A percentile compares a stretch with the other conserved stretches of the same genome.
Conservation (phyloP, 2,797 vertebrate genomes). For the Hyperoplus lanceolatus region DNA sequence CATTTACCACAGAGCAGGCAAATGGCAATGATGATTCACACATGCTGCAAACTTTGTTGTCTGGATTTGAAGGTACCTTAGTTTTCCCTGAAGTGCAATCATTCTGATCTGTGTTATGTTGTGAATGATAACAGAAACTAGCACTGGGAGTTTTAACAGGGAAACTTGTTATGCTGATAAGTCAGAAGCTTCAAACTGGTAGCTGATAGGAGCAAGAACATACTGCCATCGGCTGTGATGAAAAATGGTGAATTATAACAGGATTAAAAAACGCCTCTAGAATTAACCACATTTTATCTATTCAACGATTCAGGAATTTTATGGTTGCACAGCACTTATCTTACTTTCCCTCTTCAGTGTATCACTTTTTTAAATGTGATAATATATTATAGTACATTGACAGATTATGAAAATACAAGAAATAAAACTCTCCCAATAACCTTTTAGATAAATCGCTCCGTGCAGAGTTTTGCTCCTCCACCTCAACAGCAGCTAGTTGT, state of each 20-base stretch:
- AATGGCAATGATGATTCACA: background rate
- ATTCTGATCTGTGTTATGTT: background rate
- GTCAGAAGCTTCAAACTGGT: background rate
- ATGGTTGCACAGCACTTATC: background rate
- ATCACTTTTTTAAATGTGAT: slow-evolving; percentile 7
- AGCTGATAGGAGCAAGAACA: slow-evolving; percentile 2
- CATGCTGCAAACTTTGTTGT: background rate
- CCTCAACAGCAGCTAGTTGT: slow-evolving; percentile 20
- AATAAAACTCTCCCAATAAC: slow-evolving; percentile 9
- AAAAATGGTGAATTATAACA: background rate
- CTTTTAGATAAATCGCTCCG: slow-evolving; percentile 18
- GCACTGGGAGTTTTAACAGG: background rate
- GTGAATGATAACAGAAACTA: background rate
- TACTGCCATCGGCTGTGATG: background rate
- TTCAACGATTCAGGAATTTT: slow-evolving; percentile 1
- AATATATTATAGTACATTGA: background rate
- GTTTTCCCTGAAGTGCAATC: background rate
- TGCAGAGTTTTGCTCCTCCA: slow-evolving; percentile 11
- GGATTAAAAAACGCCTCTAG: background rate
- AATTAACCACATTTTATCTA: slow-evolving; percentile 5
- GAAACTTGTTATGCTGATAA: slow-evolving; percentile 4
- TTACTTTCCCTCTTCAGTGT: background rate
- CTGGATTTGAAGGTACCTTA: background rate
- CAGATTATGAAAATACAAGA: slow-evolving; percentile 19
- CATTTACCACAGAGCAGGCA: background rate